Evolutionary conservation across 2,797 vertebrate species (phyloP), one percentile per base, ranked within the genome.

Genomic region (Threskiornis aethiopicus): DNA sequence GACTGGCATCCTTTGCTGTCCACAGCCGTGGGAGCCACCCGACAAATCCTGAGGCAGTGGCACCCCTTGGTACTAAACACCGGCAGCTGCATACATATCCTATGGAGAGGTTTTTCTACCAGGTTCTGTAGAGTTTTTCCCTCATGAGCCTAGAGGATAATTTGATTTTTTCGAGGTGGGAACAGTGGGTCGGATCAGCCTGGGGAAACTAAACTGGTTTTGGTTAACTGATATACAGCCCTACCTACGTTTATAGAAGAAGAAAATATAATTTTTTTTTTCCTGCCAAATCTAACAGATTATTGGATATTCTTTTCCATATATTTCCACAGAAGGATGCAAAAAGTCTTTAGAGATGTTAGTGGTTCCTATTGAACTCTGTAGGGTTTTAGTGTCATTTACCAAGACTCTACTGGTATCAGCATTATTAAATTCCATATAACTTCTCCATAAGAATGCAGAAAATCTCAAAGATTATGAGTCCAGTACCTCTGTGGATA

Each of bases 91-190:
- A 13, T 1, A 4, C 21, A 2, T 20, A 31, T 2, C 61, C 37
- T 5, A 0, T 4, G 6, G 39, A 29, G 26, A 51, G 12, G 51
- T 13, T 4, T 33, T 57, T 7, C 76, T 10, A 6, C 46, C 21
- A 29, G 16, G 3, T 20, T 21, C 39, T n/a, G 17, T 0, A 20
- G n/a, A 26, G 11, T 0, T 51, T 57, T 58, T n/a, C 41, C 67
- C 39, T 54, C 21, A 22, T 3, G 31, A 33, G 7, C 25, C 57
- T 28, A 31, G 33, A 83, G 44, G 55, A 37, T 16, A n/a, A 37
- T 10, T 28, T 21, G 15, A 9, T 47, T 65, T 51, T 57, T 82
- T 59, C 1, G 0, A 65, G 51, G 35, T 35, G 18, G 29, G 22
- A 29, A 21, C 11, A 6, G 13, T 11, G 29, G 28, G 22, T 25